Percentiles rank a stretch among this genome's conserved stretches.
These are phyloP conservation scores for Paedocypris micromegethes DNA, from an alignment of 2,797 vertebrate genomes.

Conservation along the genomic window DNA sequence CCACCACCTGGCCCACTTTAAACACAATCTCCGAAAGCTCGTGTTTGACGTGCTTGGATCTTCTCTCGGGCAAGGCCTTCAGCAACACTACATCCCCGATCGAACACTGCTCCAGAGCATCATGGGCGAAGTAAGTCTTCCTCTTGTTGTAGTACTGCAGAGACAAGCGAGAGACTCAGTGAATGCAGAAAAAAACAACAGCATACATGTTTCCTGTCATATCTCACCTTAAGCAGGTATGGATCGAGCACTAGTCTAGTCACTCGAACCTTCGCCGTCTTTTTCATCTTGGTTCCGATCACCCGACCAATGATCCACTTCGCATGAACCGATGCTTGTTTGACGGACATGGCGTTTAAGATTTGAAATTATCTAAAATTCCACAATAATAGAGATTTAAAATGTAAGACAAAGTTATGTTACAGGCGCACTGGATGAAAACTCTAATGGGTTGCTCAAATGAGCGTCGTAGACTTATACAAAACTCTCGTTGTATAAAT, in stretches of 20 bases:
- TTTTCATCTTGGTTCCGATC: slow-evolving; percentile 91
- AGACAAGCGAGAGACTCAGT: background rate
- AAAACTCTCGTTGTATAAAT: too few relatives aligned
- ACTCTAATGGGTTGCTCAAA: too few relatives aligned
- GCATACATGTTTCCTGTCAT: background rate
- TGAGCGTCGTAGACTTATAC: too few relatives aligned
- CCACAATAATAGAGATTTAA: background rate
- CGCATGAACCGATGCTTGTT: slow-evolving; percentile 77
- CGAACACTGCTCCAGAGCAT: slow-evolving; percentile 81
- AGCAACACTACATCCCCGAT: slow-evolving; percentile 89
- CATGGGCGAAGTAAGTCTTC: slow-evolving; percentile 96
- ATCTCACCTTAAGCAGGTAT: slow-evolving; percentile 82
- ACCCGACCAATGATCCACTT: slow-evolving; percentile 93
- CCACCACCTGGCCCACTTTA: slow-evolving; percentile 88
- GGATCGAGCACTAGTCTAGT: slow-evolving; percentile 88
- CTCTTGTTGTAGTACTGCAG: slow-evolving; percentile 90
- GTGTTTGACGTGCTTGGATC: slow-evolving; percentile 87
- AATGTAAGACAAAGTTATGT: background rate
- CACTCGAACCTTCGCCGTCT: slow-evolving; percentile 93
- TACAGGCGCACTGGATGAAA: background rate
- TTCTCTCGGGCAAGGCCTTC: slow-evolving; percentile 79
- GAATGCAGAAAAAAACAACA: background rate
- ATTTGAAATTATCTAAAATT: background rate
- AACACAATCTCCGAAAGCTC: slow-evolving; percentile 88
- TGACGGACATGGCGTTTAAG: slow-evolving; percentile 61